These are phyloP conservation scores for Caradrina kadenii DNA, from an alignment of 2,888 invertebrate genomes.

Conservation along the genomic window DNA sequence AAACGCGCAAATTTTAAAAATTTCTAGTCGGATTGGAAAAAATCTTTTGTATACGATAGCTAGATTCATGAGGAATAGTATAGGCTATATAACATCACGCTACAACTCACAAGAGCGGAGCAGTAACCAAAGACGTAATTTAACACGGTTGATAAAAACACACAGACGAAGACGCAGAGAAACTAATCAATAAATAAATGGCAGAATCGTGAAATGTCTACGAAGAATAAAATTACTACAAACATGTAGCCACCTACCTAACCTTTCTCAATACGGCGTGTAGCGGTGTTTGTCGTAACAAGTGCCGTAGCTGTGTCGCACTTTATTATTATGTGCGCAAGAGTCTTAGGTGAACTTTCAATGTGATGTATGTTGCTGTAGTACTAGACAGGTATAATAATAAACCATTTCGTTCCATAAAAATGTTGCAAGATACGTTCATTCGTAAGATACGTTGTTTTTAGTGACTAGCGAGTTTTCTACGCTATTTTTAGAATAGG, in stretches of 20 bases:
- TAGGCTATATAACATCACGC: too few species aligned
- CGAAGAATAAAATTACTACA: conserved; percentile 19
- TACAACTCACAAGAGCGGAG: too few species aligned
- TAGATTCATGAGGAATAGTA: too few species aligned
- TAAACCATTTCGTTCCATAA: background rate
- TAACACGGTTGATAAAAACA: too few species aligned
- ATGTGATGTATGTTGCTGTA: conserved; percentile 14
- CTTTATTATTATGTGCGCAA: conserved; percentile 29
- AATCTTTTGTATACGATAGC: too few species aligned
- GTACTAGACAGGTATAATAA: conserved; percentile 7
- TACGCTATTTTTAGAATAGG: background rate
- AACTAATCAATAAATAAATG: conserved; percentile 14
- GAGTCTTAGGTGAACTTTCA: conserved; percentile 23
- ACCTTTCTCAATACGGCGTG: conserved; percentile 48
- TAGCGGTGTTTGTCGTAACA: conserved; percentile 38
- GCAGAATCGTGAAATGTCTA: conserved; percentile 38
- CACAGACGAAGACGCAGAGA: too few species aligned
- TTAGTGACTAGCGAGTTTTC: background rate
- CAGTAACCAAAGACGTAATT: too few species aligned
- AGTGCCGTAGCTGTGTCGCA: conserved; percentile 24
- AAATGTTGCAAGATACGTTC: background rate
- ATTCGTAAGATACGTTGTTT: background rate
- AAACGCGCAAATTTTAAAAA: too few species aligned
- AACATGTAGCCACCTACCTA: conserved; percentile 27
- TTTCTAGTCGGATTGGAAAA: too few species aligned